Base-by-base conservation (phyloP, 2,797 vertebrate species). In the Todus mexicanus region DNA sequence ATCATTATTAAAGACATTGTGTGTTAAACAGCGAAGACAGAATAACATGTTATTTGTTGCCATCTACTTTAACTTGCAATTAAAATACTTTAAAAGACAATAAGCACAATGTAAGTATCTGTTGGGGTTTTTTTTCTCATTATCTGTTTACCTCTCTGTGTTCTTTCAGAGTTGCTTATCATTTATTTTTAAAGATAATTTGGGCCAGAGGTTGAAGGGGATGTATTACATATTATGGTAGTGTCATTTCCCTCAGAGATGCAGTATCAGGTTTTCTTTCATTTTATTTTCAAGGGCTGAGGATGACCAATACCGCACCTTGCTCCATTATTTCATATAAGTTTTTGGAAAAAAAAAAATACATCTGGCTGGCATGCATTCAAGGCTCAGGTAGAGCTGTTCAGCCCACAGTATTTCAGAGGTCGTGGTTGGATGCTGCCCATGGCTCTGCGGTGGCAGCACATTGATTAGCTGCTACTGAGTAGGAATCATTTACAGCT, bases 211-310 rank as follows among this genome's bases (percentile, higher is more conserved):
- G 11, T 60, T 90, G 68, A 84, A 84, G 27, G 11, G 0, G 10
- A 8, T 4, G 0, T 51, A 7, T 80, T 80, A 43, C 0, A 0
- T 66, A 27, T 48, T 51, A 17, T 4, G 5, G 14, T 35, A 59
- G 12, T 23, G 10, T 77, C 85, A 47, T 7, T 89, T 94, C 19
- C 33, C 60, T 84, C 26, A 65, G 40, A n/a, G 31, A 19, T 43
- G 13, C 16, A 72, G 12, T 81, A 26, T 12, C 26, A 78, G 3
- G 8, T 59, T 92, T 90, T 77, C 20, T 63, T 75, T 66, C 17
- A 50, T 15, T 82, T 73, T 68, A 33, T 45, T 78, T 17, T 50
- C 14, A 68, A 82, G 37, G 17, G 7, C 42, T 75, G 18, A 60
- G 23, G 20, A 25, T 54, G 43, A 56, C 35, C n/a, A 31, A 38